Evolutionary conservation across 35 echinoderm and acorn worm species (phyloP), one percentile per base, ranked within the genome.

Genomic region (Anneissia japonica): DNA sequence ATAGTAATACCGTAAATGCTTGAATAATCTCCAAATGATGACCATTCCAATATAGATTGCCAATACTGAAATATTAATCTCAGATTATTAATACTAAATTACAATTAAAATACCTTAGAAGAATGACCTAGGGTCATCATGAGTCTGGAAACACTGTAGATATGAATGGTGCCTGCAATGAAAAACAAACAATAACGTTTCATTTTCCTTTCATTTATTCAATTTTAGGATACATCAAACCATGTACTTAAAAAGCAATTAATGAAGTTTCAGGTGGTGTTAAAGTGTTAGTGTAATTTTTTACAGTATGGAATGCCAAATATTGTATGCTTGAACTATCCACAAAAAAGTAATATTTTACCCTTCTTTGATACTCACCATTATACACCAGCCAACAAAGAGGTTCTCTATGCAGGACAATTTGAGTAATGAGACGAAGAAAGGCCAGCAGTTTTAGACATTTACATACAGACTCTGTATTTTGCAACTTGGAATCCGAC

Each of bases 301-400:
- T n/a, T n/a, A n/a, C n/a, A n/a, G n/a, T n/a, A n/a, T n/a, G n/a
- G n/a, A n/a, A n/a, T n/a, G n/a, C n/a, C n/a, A 16, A 16, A n/a
- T 72, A 16, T 72, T 16, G 55, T 72, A n/a, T 72, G 55, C n/a
- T 72, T 72, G 55, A 72, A 16, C n/a, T 72, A 72, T 72, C 13
- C 13, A 72, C 55, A 72, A 72, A 72, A 72, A 16, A 16, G 55
- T 16, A 13, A 72, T 13, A 72, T 46, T 72, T 35, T 3, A 83
- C 14, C 72, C 72, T 7, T 73, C 17, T 85, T 43, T 39, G 10
- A 46, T 34, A 84, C 85, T 35, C 88, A 99, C 96, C 96, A 99
- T 99, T 99, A 75, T 94, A 99, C 34, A 99, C 96, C 79, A 99
- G 75, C 96, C 96, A 99, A 82, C 96, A 99, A 17, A 99, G 82